phyloP scores from a whole-genome alignment of 2,888 invertebrate genomes.

The Cosmorhoe ocellata region DNA sequence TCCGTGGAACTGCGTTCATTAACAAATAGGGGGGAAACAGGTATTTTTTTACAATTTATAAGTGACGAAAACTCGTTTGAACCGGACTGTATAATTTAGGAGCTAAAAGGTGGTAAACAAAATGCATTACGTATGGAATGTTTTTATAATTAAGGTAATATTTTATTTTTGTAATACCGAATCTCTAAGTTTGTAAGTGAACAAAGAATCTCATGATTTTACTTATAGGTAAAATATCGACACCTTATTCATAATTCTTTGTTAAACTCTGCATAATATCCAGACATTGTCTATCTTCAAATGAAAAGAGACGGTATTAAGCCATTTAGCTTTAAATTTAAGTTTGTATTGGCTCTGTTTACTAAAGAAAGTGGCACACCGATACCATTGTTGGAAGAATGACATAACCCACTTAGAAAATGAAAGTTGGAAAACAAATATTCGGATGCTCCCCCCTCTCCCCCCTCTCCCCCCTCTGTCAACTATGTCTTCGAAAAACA shows the following conservation, averaged over 20 bases:
- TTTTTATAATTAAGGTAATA: conserved; percentile 5
- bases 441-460: conserved; percentile 10
- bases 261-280: too few species aligned
- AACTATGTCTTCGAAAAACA: conserved; percentile 10
- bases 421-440: conserved; percentile 22
- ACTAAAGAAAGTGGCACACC: neutral
- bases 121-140: conserved; percentile 7
- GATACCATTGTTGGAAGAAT: conserved; percentile 2
- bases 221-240: neutral
- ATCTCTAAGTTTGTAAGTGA: neutral
- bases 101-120: neutral
- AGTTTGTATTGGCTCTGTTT: too few species aligned
- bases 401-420: conserved; percentile 24
- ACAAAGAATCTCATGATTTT: conserved; percentile 11
- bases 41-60: neutral
- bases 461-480: conserved; percentile 12
- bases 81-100: too few species aligned
- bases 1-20: too few species aligned
- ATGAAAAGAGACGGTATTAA: too few species aligned
- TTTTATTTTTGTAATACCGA: neutral
- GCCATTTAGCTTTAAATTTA: too few species aligned
- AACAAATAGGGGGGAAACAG: neutral
- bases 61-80: too few species aligned
- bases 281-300: too few species aligned
- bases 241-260: too few species aligned